These are phyloP conservation scores for Python bivittatus DNA, from an alignment of 2,113 vertebrate genomes.

Conservation along the genomic window DNA sequence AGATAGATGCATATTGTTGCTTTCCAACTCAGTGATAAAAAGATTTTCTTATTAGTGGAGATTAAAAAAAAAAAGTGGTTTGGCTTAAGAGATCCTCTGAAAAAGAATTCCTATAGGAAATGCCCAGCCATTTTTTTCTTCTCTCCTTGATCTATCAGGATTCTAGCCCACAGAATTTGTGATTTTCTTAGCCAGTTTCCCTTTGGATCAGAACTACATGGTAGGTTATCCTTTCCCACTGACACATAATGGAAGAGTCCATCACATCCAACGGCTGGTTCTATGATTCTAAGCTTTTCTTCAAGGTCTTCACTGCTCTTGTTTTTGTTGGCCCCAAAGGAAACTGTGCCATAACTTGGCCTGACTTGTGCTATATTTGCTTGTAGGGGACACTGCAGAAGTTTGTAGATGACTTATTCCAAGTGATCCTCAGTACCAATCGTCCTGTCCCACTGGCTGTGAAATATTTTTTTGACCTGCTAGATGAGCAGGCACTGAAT, in stretches of 20 bases:
- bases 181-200: neutral
- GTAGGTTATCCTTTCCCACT: neutral
- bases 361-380: neutral
- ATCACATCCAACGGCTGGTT: neutral
- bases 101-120: neutral
- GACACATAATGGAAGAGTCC: neutral
- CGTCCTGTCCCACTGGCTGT: slow-evolving; percentile 92
- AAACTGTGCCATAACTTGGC: neutral
- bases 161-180: neutral
- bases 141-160: neutral
- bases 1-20: neutral
- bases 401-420: slow-evolving; percentile 97
- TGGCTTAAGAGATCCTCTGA: neutral
- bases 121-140: neutral
- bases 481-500: slow-evolving; percentile 91
- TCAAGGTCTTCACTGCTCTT: neutral
- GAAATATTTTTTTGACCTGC: slow-evolving; percentile 96
- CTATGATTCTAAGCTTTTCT: neutral
- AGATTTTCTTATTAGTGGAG: neutral
- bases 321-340: neutral
- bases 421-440: slow-evolving; percentile 93
- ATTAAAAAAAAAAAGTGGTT: neutral
- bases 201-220: neutral
- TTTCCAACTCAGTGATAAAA: neutral
- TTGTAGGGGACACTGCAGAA: slow-evolving; percentile 94